phyloP scores from a whole-genome alignment of 1,140 invertebrate species.

The Drosophila gunungcola region DNA sequence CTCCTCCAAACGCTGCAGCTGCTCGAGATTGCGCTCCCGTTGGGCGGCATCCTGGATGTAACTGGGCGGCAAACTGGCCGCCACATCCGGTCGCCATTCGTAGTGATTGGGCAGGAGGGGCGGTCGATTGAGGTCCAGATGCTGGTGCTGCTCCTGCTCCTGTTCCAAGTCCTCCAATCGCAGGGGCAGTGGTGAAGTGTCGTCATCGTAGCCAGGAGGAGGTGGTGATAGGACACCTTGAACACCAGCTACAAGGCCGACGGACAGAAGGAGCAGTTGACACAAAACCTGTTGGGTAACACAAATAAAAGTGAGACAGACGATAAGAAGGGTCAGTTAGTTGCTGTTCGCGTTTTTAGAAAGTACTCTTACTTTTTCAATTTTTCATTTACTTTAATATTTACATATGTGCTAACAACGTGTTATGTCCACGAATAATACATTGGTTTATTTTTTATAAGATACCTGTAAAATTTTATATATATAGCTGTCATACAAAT shows the following conservation, averaged over 20 bases:
- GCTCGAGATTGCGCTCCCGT: constrained; percentile 30
- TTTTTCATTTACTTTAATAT: no score
- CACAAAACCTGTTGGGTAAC: not conserved
- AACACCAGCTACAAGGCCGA: constrained; percentile 12
- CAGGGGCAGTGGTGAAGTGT: constrained; percentile 45
- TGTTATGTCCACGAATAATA: no score
- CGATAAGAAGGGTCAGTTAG: no score
- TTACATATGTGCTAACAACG: no score
- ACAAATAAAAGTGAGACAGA: not conserved
- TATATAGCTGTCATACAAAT: no score
- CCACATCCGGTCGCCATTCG: constrained; percentile 61
- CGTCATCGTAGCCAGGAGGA: constrained; percentile 55
- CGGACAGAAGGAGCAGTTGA: constrained; percentile 31
- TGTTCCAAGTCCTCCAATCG: constrained; percentile 67
- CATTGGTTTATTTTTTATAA: no score
- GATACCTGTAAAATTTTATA: no score
- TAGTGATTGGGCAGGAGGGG: constrained; percentile 65
- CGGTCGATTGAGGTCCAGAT: constrained; percentile 55
- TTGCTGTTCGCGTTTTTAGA: no score
- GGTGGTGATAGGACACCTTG: constrained; percentile 17
- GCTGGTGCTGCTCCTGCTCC: constrained; percentile 44
- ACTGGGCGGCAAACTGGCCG: constrained; percentile 65
- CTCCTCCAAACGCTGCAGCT: constrained; percentile 37
- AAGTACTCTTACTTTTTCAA: no score
- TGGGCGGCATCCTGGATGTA: constrained; percentile 63